phyloP scores from a whole-genome alignment of 2,113 vertebrate genomes.

The Struthio camelus region DNA sequence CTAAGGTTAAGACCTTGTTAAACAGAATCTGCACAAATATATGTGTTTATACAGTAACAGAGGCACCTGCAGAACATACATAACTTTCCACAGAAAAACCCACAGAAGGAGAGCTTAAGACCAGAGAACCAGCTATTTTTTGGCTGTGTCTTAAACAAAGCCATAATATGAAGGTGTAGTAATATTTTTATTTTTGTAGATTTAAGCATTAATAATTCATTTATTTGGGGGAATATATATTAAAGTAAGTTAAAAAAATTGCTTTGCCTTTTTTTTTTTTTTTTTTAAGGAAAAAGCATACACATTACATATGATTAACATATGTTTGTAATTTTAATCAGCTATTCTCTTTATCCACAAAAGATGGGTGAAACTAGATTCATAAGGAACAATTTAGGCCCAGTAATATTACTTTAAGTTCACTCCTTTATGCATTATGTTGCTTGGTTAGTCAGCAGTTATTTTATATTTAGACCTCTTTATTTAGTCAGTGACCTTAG shows the following conservation, averaged over 20 bases:
- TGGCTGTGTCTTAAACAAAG: background rate
- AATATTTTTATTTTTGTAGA: background rate
- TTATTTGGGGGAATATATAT: background rate
- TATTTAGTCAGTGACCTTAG: background rate
- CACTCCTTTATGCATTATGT: background rate
- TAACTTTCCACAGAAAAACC: constrained; percentile 24
- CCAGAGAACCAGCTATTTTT: background rate
- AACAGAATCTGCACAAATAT: background rate
- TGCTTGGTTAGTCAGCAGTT: background rate
- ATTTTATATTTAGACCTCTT: background rate
- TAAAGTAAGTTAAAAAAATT: background rate
- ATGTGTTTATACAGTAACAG: background rate
- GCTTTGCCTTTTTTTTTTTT: background rate
- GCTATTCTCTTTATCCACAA: background rate
- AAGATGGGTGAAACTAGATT: background rate
- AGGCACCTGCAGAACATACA: constrained; percentile 8
- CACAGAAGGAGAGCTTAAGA: background rate
- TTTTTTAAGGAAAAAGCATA: background rate
- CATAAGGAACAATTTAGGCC: background rate
- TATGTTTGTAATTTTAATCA: background rate
- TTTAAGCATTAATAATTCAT: background rate
- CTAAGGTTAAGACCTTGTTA: background rate
- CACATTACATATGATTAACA: background rate
- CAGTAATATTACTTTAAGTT: background rate
- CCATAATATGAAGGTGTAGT: background rate